Evolutionary conservation across 2,113 vertebrate species (phyloP).

Genomic region (Phrynosoma platyrhinos): DNA sequence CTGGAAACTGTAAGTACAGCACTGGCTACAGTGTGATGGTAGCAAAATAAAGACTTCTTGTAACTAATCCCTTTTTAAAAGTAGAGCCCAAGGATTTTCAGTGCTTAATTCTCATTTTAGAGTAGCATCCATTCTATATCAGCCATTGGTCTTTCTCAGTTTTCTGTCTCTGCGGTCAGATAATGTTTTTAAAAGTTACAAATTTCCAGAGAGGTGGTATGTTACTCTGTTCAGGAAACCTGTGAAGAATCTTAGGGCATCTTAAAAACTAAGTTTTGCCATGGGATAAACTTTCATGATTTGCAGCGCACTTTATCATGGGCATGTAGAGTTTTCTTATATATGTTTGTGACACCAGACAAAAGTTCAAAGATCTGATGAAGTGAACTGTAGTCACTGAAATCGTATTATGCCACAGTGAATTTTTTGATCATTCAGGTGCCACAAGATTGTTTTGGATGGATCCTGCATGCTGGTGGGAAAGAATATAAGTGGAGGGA

Average conservation of each 20-base stretch:
- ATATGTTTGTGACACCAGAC: no score
- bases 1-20: neutral
- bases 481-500: neutral
- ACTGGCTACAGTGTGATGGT: neutral
- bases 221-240: neutral
- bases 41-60: neutral
- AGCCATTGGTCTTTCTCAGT: neutral
- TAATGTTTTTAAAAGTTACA: neutral
- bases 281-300: no score
- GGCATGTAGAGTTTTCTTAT: no score
- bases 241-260: neutral
- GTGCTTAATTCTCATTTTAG: neutral
- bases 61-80: neutral
- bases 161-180: neutral
- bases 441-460: neutral
- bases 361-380: no score
- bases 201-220: neutral
- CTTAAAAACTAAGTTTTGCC: neutral
- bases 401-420: no score
- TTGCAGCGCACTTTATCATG: no score
- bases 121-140: slow-evolving; percentile 1
- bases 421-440: neutral
- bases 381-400: no score
- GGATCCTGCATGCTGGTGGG: neutral
- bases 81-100: neutral